Evolutionary conservation across 1,140 invertebrate genomes (phyloP), one percentile per base, ranked within the genome.

Genomic region (Bombus pascuorum): DNA sequence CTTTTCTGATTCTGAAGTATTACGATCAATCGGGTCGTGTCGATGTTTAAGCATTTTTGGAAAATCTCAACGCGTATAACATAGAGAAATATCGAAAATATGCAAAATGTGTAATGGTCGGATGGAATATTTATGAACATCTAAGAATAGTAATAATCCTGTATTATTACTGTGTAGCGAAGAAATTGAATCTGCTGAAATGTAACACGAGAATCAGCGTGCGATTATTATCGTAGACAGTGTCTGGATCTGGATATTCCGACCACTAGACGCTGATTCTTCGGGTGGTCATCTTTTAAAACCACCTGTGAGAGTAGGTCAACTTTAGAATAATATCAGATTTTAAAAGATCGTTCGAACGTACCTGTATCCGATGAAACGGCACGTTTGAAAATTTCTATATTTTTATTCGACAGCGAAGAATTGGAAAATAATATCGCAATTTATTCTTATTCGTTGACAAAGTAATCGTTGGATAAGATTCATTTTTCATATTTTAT

Each of bases 1-100:
- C 5, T 1, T 22, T 22, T 8, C 18, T 0, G 5, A 22, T 53
- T 18, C 6, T 6, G 1, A 53, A 2, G 47, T 0, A 6, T 53
- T 2, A 18, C 18, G 18, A 53, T 22, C 18, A 18, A 53, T 22
- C 18, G 18, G 18, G 47, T 22, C 47, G 47, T 5, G 47, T 53
- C 18, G 47, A 53, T 4, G 18, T 53, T 53, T 8, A 22, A 8
- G 1, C 18, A 22, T 53, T 53, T 18, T 53, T 53, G 5, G 18
- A 22, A n/a, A 62, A 12, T n/a, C 12, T 28, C 10, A 62, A 62
- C 22, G n/a, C 2, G 10, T 12, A 3, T 2, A 12, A 59, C 47
- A 6, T 0, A 25, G 0, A 34, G 15, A 34, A 22, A 34, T 10
- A 37, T 37, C 25, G 8, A 37, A 22, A 22, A 10, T 68, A 32